Evolutionary conservation across 2,113 vertebrate genomes (phyloP).

Genomic region (Engystomops pustulosus): DNA sequence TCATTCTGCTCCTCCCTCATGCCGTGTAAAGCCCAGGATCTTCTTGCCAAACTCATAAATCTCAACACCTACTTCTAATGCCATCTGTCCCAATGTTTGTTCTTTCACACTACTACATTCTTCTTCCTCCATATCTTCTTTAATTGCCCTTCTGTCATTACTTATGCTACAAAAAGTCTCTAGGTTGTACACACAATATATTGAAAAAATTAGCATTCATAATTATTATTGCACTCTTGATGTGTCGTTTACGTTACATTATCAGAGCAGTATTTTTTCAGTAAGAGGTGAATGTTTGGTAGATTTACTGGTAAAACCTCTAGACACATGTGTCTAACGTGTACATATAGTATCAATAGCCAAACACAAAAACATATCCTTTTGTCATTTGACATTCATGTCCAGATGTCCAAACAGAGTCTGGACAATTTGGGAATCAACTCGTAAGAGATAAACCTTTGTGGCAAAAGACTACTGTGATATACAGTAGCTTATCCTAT

Average conservation of each 20-base stretch:
- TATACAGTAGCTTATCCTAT: no score
- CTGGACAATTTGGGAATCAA: no score
- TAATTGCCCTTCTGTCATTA: slow-evolving; percentile 57
- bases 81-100: slow-evolving; percentile 59
- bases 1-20: slow-evolving; percentile 25
- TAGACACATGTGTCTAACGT: neutral
- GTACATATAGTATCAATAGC: neutral
- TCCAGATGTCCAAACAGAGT: no score
- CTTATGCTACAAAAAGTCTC: slow-evolving; percentile 50
- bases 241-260: neutral
- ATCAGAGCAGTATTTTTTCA: neutral
- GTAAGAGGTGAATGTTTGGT: neutral
- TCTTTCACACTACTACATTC: slow-evolving; percentile 45
- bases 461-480: no score
- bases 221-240: no score
- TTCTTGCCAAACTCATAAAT: slow-evolving; percentile 46
- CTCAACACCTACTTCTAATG: slow-evolving; percentile 53
- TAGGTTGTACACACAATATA: slow-evolving; percentile 31
- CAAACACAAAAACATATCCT: neutral
- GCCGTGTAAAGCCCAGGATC: slow-evolving; percentile 31
- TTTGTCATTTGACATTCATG: no score
- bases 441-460: no score
- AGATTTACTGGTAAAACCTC: neutral
- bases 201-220: no score
- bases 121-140: slow-evolving; percentile 46